Conservation (phyloP, 2,888 invertebrate species). For the Eristalis pertinax region DNA sequence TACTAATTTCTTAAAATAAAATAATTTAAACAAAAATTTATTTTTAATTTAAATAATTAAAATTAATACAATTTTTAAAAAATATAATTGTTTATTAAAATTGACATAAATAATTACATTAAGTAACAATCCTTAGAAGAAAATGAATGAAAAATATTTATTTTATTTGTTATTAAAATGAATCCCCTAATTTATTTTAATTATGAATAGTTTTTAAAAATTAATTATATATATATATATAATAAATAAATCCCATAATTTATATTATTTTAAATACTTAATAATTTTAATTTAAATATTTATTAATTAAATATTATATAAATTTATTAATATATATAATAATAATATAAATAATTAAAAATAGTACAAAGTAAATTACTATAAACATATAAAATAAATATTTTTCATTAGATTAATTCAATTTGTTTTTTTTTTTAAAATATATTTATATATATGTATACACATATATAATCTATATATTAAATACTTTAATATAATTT, state of each 20-base stretch:
- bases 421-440: slow-evolving; percentile 25
- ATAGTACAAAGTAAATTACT: too few relatives aligned
- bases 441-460: slow-evolving; percentile 32
- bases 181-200: slow-evolving; percentile 8
- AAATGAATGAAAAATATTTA: too few relatives aligned
- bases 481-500: slow-evolving; percentile 36
- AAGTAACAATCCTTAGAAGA: too few relatives aligned
- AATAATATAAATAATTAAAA: background rate
- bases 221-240: slow-evolving; percentile 11
- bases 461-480: slow-evolving; percentile 49
- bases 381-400: slow-evolving; percentile 2
- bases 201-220: slow-evolving; percentile 2
- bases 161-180: too few relatives aligned
- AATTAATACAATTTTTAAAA: too few relatives aligned
- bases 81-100: too few relatives aligned
- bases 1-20: slow-evolving; percentile 77
- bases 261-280: too few relatives aligned
- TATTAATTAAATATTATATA: background rate
- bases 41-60: background rate
- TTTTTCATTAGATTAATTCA: slow-evolving; percentile 4
- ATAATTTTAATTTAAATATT: background rate
- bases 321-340: too few relatives aligned
- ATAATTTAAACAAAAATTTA: slow-evolving; percentile 54
- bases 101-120: too few relatives aligned
- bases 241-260: too few relatives aligned